Percentiles rank a stretch among this genome's conserved stretches.
phyloP scores from a whole-genome alignment of 2,797 vertebrate species.

The Mus spretus region DNA sequence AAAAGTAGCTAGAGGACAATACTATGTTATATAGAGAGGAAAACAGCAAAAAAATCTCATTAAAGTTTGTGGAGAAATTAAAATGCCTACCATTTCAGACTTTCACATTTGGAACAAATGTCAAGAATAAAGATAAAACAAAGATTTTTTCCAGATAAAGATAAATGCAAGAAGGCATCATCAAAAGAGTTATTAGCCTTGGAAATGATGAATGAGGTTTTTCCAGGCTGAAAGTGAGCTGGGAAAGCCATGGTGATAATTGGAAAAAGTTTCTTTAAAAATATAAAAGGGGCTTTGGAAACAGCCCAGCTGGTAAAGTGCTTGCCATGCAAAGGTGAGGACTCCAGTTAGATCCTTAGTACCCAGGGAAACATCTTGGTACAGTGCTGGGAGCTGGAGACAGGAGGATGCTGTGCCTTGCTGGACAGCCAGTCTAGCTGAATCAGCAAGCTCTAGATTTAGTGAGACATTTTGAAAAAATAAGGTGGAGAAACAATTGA shows the following conservation, averaged over 20 bases:
- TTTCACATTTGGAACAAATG: conserved; percentile 39
- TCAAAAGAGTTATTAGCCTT: not conserved
- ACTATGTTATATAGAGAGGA: not conserved
- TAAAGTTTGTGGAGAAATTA: conserved; percentile 55
- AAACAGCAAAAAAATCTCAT: conserved; percentile 41
- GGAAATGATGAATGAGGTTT: conserved; percentile 37
- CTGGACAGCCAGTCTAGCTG: not conserved
- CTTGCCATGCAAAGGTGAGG: not conserved
- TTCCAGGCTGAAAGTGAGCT: conserved; percentile 32
- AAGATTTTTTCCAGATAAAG: conserved; percentile 66
- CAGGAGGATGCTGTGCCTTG: not conserved
- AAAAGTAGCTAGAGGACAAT: conserved; percentile 39
- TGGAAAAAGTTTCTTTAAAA: conserved; percentile 7
- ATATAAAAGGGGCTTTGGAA: not conserved
- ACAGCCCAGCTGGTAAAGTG: not conserved
- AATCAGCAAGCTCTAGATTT: not conserved
- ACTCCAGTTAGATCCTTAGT: not conserved
- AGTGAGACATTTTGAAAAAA: not conserved
- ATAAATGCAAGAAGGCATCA: conserved; percentile 59
- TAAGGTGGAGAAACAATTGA: not conserved
- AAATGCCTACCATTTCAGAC: conserved; percentile 42
- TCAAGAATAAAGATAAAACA: conserved; percentile 57
- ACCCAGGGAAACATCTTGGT: not conserved
- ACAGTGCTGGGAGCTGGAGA: not conserved
- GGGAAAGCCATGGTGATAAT: not conserved